Evolutionary conservation across 2,113 vertebrate genomes (phyloP), one percentile per base, ranked within the genome.

Genomic region (Vireo altiloquus): DNA sequence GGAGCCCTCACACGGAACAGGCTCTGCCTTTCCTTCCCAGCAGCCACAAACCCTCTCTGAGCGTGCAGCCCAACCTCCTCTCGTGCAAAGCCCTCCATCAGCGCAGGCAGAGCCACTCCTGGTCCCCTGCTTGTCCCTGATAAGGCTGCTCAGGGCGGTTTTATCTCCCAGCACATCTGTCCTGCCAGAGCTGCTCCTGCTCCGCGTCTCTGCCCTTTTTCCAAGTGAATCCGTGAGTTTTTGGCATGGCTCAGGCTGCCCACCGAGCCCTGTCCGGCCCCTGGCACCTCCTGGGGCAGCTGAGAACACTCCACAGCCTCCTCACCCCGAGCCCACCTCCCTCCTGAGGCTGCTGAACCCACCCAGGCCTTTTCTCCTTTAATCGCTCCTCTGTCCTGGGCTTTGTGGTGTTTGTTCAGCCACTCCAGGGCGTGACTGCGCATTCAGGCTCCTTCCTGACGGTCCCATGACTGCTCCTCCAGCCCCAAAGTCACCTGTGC

Each of bases 281-380:
- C 57, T 17, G 47, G 68, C 47, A 11, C 27, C 49, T 50, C 49
- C 49, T 24, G 14, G 46, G 54, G 37, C 25, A 3, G 61, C 17
- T 14, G 11, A 12, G 76, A 11, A 30, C 2, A 1, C 7, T 0
- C 21, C 52, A 4, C 0, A 0, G 9, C 56, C 19, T 5, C 1
- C 0, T 10, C 2, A 1, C 30, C 7, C 2, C 5, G 59, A 21
- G 13, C 28, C 76, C 11, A 1, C 9, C 0, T 10, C 30, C 28
- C 7, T 25, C 30, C 87, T 1, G 42, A 5, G 59, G 46, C 2
- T 31, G 56, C 80, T 42, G 74, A 21, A 1, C 3, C 2, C 72
- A 1, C 5, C 3, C 19, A 6, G 76, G 37, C 31, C 75, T 22
- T 77, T 39, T 21, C 64, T 56, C 21, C 49, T 17, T 16, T 47